phyloP scores from a whole-genome alignment of 2,888 invertebrate species.

The Arenicola marina region DNA sequence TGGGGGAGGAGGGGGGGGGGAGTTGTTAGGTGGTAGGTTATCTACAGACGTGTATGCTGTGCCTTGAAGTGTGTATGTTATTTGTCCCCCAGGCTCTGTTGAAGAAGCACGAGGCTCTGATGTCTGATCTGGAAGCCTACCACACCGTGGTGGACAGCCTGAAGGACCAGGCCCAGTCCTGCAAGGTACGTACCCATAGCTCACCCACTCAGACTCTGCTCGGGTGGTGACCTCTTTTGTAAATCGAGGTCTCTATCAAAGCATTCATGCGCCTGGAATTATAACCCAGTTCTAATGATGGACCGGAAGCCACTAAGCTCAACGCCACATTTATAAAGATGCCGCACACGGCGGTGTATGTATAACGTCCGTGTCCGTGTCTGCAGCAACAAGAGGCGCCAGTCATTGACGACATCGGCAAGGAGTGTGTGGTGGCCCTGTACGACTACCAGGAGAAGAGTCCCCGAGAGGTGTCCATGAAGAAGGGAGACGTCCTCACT shows the following conservation, averaged over 20 bases:
- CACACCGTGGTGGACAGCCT: conserved; percentile 87
- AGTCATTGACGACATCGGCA: conserved; percentile 90
- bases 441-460: conserved; percentile 99
- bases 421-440: conserved; percentile 96
- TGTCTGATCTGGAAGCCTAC: conserved; percentile 96
- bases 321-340: no score
- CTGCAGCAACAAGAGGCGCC: conserved; percentile 91
- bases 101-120: conserved; percentile 97
- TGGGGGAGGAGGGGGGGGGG: no score
- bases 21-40: no score
- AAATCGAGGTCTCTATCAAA: no score
- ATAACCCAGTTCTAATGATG: no score
- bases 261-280: no score
- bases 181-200: conserved; percentile 72
- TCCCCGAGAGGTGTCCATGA: conserved; percentile 99
- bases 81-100: conserved; percentile 71
- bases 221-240: no score
- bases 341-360: no score
- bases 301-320: no score
- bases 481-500: conserved; percentile 96
- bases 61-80: conserved; percentile 19
- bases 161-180: conserved; percentile 89
- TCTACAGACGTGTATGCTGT: not conserved
- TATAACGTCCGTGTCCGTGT: conserved; percentile 1
- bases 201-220: no score